phyloP scores from a whole-genome alignment of 1,140 invertebrate genomes.

The Fragariocoptes setiger region DNA sequence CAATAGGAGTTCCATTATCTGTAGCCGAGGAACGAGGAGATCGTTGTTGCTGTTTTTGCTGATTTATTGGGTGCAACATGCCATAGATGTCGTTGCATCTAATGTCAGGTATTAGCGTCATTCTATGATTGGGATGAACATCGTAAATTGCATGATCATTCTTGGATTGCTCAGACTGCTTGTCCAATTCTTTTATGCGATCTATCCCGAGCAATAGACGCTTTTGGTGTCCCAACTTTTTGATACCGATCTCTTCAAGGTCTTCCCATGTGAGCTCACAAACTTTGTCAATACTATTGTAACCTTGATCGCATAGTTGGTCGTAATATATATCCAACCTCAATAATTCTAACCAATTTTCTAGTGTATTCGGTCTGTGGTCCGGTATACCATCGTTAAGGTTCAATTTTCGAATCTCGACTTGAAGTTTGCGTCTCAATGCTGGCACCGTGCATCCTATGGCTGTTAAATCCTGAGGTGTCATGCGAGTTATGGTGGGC shows the following conservation, averaged over 20 bases:
- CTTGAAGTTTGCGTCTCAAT: conserved; percentile 74
- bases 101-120: too few relatives aligned
- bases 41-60: too few relatives aligned
- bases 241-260: conserved; percentile 87
- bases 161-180: conserved; percentile 5
- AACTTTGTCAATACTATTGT: conserved; percentile 46
- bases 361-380: conserved; percentile 57
- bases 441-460: conserved; percentile 82
- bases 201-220: conserved; percentile 88
- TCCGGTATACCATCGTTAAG: conserved; percentile 69
- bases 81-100: too few relatives aligned
- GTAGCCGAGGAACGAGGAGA: neutral
- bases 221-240: conserved; percentile 59
- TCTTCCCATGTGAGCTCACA: conserved; percentile 92
- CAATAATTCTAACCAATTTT: conserved; percentile 68
- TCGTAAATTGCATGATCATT: neutral
- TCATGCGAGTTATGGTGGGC: conserved; percentile 84
- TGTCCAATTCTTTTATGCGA: conserved; percentile 43
- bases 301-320: conserved; percentile 60
- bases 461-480: conserved; percentile 42
- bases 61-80: too few relatives aligned
- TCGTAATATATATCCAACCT: conserved; percentile 64
- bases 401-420: conserved; percentile 74
- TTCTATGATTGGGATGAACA: neutral
- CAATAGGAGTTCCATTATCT: neutral